Conservation (phyloP, 2,113 vertebrate species). For the Ariopsis seemanni region DNA sequence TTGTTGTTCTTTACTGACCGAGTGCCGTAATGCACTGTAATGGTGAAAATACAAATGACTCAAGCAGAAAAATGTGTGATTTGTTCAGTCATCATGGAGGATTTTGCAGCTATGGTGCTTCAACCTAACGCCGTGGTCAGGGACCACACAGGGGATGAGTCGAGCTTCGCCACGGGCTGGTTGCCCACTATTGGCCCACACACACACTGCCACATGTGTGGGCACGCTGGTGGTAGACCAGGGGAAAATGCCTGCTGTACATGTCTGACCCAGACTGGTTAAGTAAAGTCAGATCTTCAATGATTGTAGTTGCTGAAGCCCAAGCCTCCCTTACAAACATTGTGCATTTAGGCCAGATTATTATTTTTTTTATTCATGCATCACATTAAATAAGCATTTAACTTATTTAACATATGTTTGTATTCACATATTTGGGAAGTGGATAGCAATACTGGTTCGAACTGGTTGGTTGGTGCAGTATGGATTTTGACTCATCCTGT, state of each 20-base stretch:
- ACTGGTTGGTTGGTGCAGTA: not conserved
- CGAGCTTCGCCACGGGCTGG: constrained; percentile 11
- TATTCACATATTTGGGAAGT: not conserved
- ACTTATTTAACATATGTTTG: not conserved
- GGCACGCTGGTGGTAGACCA: constrained; percentile 14
- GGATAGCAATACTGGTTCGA: not conserved
- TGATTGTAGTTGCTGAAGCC: not conserved
- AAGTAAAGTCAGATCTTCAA: not conserved
- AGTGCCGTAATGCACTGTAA: not conserved
- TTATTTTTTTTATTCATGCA: not conserved
- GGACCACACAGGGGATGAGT: constrained; percentile 43
- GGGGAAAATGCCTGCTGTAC: constrained; percentile 21
- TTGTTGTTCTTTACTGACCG: not conserved
- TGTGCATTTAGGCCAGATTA: not conserved
- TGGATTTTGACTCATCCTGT: not conserved
- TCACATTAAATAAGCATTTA: constrained; percentile 7
- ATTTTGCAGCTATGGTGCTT: constrained; percentile 23
- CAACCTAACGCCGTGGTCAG: constrained; percentile 23
- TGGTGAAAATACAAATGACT: constrained; percentile 16
- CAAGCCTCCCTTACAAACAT: not conserved
- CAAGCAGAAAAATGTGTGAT: constrained; percentile 19
- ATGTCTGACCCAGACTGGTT: constrained; percentile 7
- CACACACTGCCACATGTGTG: constrained; percentile 46
- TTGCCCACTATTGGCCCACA: constrained; percentile 38
- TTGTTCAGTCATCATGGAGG: constrained; percentile 4